Base-by-base conservation (phyloP, 2,888 invertebrate species). In the Chesias legatella region DNA sequence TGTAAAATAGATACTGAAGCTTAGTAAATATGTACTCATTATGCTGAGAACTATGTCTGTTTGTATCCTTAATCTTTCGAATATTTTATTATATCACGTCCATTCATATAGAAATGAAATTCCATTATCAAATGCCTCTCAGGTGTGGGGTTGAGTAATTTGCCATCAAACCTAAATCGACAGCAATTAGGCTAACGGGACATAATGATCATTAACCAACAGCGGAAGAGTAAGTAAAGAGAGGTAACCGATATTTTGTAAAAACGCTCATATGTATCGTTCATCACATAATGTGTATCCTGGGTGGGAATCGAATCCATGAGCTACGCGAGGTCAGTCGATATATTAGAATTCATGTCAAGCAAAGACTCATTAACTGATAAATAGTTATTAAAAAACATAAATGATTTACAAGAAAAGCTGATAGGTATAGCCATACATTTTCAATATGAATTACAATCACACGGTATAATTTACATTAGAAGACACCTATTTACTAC, bases 81-180 rank as follows among this genome's bases (percentile, higher is more conserved):
- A 21, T 20, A 26, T 34, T 27, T 24, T 27, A 24, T 25, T 33
- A 33, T 28, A 32, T 39, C 32, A 47, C 23, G 32, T 11, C 28
- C 29, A 30, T 33, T 39, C 33, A 46, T 42, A 39, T 41, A 36
- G 33, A 51, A 46, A 57, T 52, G 33, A 47, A 48, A 43, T n/a
- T 44, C 54, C 37, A 50, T 53, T 48, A 49, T 48, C 41, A 51
- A 41, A 43, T 42, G 48, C 35, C 48, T 45, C 48, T 40, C 34
- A 48, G 55, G 40, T 44, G 46, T 45, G 35, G 40, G 51, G 51
- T 44, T 38, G 43, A 48, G 44, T 51, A 51, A 54, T 56, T 53
- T 45, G 45, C 45, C 43, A 56, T 56, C 43, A 48, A 49, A 56
- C 53, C 46, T 53, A 54, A 53, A 56, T 58, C 48, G 58, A 43